A percentile compares a stretch with the other conserved stretches of the same genome.
These are phyloP conservation scores for Antitype chi DNA, from an alignment of 2,888 invertebrate genomes.

Conservation along the genomic window DNA sequence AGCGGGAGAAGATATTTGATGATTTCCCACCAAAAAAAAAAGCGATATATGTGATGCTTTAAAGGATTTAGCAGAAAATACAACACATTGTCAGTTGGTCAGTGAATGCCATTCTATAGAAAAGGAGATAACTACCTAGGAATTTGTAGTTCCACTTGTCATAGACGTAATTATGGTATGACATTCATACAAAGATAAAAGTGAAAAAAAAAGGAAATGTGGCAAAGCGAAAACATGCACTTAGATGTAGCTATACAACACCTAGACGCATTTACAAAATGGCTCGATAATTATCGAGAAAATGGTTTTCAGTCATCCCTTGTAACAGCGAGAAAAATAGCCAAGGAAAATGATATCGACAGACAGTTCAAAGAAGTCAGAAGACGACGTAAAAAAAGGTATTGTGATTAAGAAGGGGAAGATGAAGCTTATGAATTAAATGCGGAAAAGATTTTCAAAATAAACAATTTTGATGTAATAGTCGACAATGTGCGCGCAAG, in stretches of 20 bases:
- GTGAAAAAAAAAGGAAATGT: background rate
- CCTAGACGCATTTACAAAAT: conserved; percentile 39
- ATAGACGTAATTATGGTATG: conserved; percentile 47
- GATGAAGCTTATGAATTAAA: conserved; percentile 1
- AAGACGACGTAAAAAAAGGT: background rate
- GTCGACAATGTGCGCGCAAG: conserved; percentile 3
- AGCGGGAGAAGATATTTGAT: no score
- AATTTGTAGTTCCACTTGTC: conserved; percentile 30
- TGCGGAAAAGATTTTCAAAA: conserved; percentile 4
- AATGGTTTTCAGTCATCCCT: background rate
- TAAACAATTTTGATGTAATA: background rate
- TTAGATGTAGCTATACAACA: conserved; percentile 47
- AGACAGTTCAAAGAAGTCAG: background rate
- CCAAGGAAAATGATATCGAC: background rate
- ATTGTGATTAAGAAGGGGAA: conserved; percentile 7
- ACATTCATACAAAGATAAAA: conserved; percentile 11
- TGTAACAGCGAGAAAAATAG: conserved; percentile 1
- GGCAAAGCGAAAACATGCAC: conserved; percentile 26
- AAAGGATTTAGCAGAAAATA: conserved; percentile 9
- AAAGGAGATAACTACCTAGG: conserved; percentile 26
- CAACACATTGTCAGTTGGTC: conserved; percentile 38
- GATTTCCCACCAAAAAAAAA: no score
- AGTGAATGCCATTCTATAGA: conserved; percentile 43
- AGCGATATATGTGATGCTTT: conserved; percentile 7
- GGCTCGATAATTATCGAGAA: conserved; percentile 12